phyloP scores from a whole-genome alignment of 2,113 vertebrate genomes.

The Sialia sialis region DNA sequence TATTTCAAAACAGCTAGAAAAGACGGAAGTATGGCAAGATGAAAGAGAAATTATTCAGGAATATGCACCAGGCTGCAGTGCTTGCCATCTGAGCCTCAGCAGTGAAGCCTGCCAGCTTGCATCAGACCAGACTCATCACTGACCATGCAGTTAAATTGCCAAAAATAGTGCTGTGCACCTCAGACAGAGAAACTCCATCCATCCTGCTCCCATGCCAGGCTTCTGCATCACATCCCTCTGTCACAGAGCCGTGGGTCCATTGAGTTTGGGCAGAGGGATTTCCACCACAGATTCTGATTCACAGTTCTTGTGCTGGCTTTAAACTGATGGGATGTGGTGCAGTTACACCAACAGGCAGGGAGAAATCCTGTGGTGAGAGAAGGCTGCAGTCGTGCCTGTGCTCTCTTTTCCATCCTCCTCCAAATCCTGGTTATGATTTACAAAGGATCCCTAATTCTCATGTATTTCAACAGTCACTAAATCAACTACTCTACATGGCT shows the following conservation, averaged over 20 bases:
- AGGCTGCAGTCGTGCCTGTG: not conserved
- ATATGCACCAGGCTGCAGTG: not conserved
- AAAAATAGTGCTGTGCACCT: not conserved
- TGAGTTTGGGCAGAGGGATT: not conserved
- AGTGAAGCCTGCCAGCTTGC: not conserved
- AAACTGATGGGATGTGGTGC: fast-evolving
- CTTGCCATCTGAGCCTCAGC: not conserved
- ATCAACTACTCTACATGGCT: not conserved
- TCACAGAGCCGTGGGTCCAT: not conserved
- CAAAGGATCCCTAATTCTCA: not conserved
- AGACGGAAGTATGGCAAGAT: not conserved
- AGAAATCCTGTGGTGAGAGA: not conserved
- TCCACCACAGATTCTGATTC: not conserved
- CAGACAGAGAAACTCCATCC: not conserved
- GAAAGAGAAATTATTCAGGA: not conserved
- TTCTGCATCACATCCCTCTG: not conserved
- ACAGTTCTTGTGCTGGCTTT: not conserved
- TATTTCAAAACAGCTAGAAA: not conserved
- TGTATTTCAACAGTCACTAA: not conserved
- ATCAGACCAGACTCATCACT: not conserved
- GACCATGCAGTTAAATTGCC: not conserved
- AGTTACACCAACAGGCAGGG: not conserved
- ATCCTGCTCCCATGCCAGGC: not conserved
- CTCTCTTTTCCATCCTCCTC: not conserved
- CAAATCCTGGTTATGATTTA: not conserved